Percentiles rank a stretch among this genome's conserved stretches.
Conservation (phyloP, 2,888 invertebrate species). For the Stenotaenia linearis region DNA sequence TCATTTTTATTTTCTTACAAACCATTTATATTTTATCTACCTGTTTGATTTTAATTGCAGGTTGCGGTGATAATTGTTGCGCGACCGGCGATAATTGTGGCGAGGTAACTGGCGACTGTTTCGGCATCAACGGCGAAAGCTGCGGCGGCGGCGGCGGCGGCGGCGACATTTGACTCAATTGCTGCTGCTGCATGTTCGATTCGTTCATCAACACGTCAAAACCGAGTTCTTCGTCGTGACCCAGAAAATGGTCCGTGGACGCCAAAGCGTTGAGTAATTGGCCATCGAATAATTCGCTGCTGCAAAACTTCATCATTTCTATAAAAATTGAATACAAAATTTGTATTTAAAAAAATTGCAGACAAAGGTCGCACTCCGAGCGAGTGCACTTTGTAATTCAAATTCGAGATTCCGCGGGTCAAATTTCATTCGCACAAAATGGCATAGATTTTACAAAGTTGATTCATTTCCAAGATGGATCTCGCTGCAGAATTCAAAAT, state of each 20-base stretch:
- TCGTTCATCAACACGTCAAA: constrained; percentile 22
- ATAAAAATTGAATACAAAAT: background rate
- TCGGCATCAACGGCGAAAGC: background rate
- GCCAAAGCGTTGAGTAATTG: constrained; percentile 29
- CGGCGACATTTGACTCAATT: constrained; percentile 14
- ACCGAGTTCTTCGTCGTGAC: constrained; percentile 30
- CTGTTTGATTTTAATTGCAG: background rate
- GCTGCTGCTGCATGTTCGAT: background rate
- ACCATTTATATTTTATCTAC: background rate
- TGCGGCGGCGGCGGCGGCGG: constrained; percentile 29
- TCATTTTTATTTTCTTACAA: background rate
- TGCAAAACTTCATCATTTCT: constrained; percentile 35
- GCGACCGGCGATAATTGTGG: constrained; percentile 30
- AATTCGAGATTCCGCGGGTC: background rate
- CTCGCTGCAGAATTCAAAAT: background rate
- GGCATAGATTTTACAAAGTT: too few relatives aligned
- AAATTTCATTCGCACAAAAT: too few relatives aligned
- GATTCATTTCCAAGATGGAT: too few relatives aligned
- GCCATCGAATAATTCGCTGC: constrained; percentile 35
- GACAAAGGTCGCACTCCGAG: background rate
- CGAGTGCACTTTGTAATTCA: background rate
- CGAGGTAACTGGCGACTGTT: constrained; percentile 27
- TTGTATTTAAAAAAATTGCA: background rate
- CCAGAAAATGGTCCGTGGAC: constrained; percentile 28
- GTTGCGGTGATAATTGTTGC: constrained; percentile 26